phyloP scores from a whole-genome alignment of 2,113 vertebrate genomes.

The Etia nguti region DNA sequence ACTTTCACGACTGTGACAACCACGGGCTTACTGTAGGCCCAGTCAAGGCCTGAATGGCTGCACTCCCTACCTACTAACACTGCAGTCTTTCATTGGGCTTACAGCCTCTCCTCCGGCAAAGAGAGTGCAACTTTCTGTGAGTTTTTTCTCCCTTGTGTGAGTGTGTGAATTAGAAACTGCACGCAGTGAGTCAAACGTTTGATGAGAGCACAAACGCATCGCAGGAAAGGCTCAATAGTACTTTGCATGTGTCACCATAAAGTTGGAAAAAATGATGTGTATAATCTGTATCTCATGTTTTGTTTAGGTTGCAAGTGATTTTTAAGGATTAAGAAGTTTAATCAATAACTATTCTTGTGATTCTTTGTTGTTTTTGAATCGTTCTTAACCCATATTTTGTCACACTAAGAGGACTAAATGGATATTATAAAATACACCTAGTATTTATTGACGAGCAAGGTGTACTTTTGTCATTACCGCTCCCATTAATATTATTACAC shows the following conservation, averaged over 20 bases:
- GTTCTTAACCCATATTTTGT: not conserved
- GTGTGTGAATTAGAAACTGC: not conserved
- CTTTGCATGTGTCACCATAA: not conserved
- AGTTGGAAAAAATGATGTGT: not conserved
- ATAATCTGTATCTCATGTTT: not conserved
- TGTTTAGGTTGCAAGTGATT: not conserved
- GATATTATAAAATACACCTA: not conserved
- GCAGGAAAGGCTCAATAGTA: not conserved
- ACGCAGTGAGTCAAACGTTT: not conserved
- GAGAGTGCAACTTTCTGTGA: not conserved
- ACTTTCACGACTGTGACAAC: not conserved
- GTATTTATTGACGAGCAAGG: not conserved
- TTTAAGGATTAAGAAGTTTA: not conserved
- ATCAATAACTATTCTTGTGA: not conserved
- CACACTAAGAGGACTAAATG: not conserved
- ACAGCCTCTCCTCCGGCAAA: not conserved
- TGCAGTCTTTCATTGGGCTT: conserved; percentile 41
- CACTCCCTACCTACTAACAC: conserved; percentile 36
- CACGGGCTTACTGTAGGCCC: conserved; percentile 32
- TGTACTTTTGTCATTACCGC: not conserved
- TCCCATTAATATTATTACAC: not conserved
- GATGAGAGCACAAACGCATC: not conserved
- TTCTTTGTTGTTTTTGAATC: not conserved
- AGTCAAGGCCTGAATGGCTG: conserved; percentile 13
- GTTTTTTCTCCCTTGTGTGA: not conserved